Conservation (phyloP, 2,113 vertebrate species). For the Dicrurus megarhynchus region DNA sequence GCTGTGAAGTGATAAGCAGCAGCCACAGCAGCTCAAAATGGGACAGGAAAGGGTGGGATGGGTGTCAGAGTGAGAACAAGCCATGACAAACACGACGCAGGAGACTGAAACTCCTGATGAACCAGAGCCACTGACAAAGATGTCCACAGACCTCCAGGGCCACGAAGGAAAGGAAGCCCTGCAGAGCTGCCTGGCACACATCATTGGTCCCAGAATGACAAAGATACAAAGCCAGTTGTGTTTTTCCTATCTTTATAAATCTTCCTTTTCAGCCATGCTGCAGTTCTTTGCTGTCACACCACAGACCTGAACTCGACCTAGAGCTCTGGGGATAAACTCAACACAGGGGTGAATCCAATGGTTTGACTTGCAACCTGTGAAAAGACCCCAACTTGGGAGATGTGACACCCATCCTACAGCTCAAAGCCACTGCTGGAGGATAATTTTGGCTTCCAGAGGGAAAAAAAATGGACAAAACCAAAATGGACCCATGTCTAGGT, state of each 20-base stretch:
- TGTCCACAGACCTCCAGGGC: neutral
- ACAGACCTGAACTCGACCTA: neutral
- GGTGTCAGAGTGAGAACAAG: neutral
- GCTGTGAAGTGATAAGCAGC: neutral
- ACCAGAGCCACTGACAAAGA: neutral
- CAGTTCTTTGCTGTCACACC: neutral
- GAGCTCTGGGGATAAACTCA: neutral
- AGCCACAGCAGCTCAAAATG: neutral
- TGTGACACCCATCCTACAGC: neutral
- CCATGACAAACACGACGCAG: neutral
- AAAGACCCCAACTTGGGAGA: neutral
- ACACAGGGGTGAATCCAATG: neutral
- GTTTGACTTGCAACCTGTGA: neutral
- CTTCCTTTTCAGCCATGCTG: neutral
- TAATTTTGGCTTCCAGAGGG: neutral
- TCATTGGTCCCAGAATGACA: neutral
- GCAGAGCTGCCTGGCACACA: rapidly evolving
- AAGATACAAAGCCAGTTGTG: neutral
- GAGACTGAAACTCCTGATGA: neutral
- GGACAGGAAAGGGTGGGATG: slow-evolving; percentile 49
- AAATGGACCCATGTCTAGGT: neutral
- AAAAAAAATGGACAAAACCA: neutral
- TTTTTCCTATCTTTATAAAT: neutral
- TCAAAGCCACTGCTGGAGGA: neutral
- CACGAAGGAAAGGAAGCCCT: neutral